Base-by-base conservation (phyloP, 2,888 invertebrate genomes). In the Cotesia congregata region DNA sequence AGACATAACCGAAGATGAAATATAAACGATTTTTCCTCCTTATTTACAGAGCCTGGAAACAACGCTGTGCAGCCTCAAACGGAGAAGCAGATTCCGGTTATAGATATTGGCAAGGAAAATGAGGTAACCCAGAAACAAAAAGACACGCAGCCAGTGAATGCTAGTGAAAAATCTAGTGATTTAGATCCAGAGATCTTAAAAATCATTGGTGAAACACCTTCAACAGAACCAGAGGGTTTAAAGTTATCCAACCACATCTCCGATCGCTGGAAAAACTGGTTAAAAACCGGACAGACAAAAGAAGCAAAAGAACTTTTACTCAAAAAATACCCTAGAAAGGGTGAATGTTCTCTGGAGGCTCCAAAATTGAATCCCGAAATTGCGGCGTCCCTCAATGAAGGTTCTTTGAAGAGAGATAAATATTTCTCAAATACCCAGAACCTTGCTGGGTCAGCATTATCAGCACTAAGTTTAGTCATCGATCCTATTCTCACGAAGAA, bases 351-450 rank as follows among this genome's bases (percentile, higher is more conserved):
- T 6, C 69, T 81, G 12, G 80, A 78, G 69, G 80, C 81, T 6
- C 80, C 79, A 59, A 67, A 12, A 12, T 60, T 81, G 7, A 79
- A 82, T 20, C 78, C 80, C 15, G 80, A 82, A 65, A 68, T 80
- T 1, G 74, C 77, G 9, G 71, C 79, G 2, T 74, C 79, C 1
- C 15, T 80, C 5, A 80, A 77, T 70, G 78, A 79, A 38, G 67
- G 80, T 9, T 77, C 76, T 12, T 71, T 38, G 6, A 81, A 81
- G 30, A 72, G 81, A 61, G 81, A 82, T 50, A 80, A 81, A 17
- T 78, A 76, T 67, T 78, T 80, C 5, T 38, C 60, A 3, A 72
- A 71, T 59, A 76, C 79, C 6, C 81, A 81, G 73, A 81, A 80
- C 74, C 40, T 77, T 30, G 71, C 78, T 4, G 81, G 79, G 15